Evolutionary conservation across 2,888 invertebrate species (phyloP), one percentile per base, ranked within the genome.

Genomic region (Drosophila yooni): DNA sequence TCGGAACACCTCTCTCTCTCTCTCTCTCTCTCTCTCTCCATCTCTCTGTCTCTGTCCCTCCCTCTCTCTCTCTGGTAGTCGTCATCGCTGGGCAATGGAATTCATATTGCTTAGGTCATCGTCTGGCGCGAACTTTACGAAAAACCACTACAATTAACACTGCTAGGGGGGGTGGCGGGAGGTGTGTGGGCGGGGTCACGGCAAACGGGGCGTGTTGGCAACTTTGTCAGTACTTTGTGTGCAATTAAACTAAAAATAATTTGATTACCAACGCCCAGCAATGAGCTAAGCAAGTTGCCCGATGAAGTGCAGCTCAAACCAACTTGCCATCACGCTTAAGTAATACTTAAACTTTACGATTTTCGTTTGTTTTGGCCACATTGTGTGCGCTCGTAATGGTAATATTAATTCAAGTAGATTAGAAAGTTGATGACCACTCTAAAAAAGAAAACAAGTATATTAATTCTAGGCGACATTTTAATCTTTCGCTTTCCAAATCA

Each of bases 181-280:
- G 11, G 7, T 3, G 27, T 10, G 11, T 3, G 18, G 43, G 25
- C 21, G 27, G 31, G n/a, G 13, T 38, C 18, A 56, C 15, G 21
- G 18, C 33, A 0, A 11, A 40, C 13, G 46, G 63, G 63, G 40
- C 43, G 71, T 53, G 60, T 31, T 52, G 48, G 71, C 33, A 40
- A 64, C 31, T 34, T 62, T 48, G 62, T 43, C 40, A 67, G 71
- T 53, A 63, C 72, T 79, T 71, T 61, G 31, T 51, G 56, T 58
- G 36, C 57, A 57, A 79, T 76, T 56, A 43, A 79, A 65, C 71
- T 81, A 76, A 74, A 84, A 86, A 86, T 86, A 85, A 85, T 83
- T 79, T 83, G 78, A 81, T 85, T 88, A 85, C 43, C 81, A 70
- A 56, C 48, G 48, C 43, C 48, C 71, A 70, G 62, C 52, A 69